phyloP scores from a whole-genome alignment of 2,797 vertebrate species.

The Toxotes lorentzi region DNA sequence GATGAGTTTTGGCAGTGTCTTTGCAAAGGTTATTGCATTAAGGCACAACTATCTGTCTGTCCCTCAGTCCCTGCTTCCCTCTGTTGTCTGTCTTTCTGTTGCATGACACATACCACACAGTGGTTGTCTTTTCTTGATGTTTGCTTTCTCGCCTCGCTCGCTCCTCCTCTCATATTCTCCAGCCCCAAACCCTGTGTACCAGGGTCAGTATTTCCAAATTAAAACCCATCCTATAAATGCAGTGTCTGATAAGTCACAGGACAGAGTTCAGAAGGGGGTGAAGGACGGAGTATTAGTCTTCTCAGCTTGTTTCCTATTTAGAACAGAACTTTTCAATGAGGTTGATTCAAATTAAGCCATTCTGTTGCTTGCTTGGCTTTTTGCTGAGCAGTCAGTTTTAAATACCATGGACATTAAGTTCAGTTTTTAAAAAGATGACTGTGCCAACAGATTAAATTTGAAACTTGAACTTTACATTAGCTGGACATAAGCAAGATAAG shows the following conservation, averaged over 20 bases:
- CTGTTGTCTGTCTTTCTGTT: slow-evolving; percentile 5
- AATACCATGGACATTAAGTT: slow-evolving; percentile 27
- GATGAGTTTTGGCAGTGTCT: slow-evolving; percentile 19
- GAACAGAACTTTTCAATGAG: not conserved
- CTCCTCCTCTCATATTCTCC: not conserved
- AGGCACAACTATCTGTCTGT: slow-evolving; percentile 6
- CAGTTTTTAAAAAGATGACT: not conserved
- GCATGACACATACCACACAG: not conserved
- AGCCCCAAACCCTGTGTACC: not conserved
- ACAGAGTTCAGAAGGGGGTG: not conserved
- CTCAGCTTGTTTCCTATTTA: not conserved
- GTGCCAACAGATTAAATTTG: slow-evolving; percentile 10
- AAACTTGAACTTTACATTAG: not conserved
- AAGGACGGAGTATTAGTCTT: not conserved
- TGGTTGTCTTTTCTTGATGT: not conserved
- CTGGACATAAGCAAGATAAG: slow-evolving; percentile 5
- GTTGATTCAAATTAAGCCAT: slow-evolving; percentile 23
- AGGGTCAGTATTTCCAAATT: slow-evolving; percentile 10
- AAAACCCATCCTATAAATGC: not conserved
- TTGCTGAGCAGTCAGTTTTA: slow-evolving; percentile 31
- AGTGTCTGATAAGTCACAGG: not conserved
- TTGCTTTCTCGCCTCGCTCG: not conserved
- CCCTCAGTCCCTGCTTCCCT: not conserved
- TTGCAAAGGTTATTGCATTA: slow-evolving; percentile 28
- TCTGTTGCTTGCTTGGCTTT: slow-evolving; percentile 11